Percentiles rank a stretch among this genome's conserved stretches.
phyloP scores from a whole-genome alignment of 2,888 invertebrate genomes.

The Rhabditoides inermis region DNA sequence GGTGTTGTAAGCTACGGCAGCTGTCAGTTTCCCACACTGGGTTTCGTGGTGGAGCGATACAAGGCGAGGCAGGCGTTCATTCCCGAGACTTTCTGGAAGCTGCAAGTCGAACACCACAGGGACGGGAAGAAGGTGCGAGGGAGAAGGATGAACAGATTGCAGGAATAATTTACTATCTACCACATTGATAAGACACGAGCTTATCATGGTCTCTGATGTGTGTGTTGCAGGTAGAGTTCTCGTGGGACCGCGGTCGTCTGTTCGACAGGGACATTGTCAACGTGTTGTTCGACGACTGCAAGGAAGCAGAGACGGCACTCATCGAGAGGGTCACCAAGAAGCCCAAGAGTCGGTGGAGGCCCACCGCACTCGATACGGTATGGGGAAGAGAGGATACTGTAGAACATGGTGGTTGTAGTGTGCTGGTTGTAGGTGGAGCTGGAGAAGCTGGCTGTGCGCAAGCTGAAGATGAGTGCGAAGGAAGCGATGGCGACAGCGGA shows the following conservation, averaged over 20 bases:
- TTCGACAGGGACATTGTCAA: conserved; percentile 78
- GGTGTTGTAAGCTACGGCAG: conserved; percentile 82
- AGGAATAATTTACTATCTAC: not conserved
- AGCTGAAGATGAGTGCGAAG: conserved; percentile 83
- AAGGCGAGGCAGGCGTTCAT: conserved; percentile 62
- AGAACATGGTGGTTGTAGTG: not conserved
- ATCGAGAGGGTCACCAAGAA: conserved; percentile 63
- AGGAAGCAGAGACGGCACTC: conserved; percentile 41
- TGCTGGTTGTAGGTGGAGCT: conserved; percentile 65
- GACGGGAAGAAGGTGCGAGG: conserved; percentile 18
- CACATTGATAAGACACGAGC: not conserved
- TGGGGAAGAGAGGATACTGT: conserved; percentile 59
- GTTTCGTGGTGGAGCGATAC: conserved; percentile 89
- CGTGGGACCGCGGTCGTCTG: conserved; percentile 55
- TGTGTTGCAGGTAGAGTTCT: conserved; percentile 28
- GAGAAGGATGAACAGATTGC: not conserved
- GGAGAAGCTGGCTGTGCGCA: conserved; percentile 85
- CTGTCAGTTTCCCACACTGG: conserved; percentile 98
- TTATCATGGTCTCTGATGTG: not conserved
- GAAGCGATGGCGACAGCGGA: conserved; percentile 92
- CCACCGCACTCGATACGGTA: conserved; percentile 70
- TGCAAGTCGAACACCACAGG: conserved; percentile 56
- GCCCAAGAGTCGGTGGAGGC: conserved; percentile 91
- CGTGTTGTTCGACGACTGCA: conserved; percentile 51
- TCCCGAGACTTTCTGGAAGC: conserved; percentile 88